phyloP scores from a whole-genome alignment of 2,888 invertebrate species.

The Apodemia mormo region DNA sequence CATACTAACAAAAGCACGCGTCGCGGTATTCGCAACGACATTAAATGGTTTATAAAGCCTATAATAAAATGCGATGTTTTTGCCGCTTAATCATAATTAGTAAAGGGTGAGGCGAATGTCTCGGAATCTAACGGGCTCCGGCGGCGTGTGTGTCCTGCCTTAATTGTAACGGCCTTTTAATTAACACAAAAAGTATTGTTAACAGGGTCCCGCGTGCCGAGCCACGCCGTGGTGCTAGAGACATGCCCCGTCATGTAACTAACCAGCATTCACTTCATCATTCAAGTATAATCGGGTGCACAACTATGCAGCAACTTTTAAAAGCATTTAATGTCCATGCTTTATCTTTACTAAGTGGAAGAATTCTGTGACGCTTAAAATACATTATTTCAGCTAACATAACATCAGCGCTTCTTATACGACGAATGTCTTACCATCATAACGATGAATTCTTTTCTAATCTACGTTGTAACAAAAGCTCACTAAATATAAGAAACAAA shows the following conservation, averaged over 20 bases:
- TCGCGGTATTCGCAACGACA: constrained; percentile 30
- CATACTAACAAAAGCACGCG: constrained; percentile 24
- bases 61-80: constrained; percentile 31
- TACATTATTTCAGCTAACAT: no score
- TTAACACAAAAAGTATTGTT: constrained; percentile 36
- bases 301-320: background rate
- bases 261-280: background rate
- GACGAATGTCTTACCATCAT: no score
- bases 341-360: no score
- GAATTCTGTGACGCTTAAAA: no score
- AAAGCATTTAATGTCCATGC: no score
- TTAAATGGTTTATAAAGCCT: constrained; percentile 34
- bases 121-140: constrained; percentile 33
- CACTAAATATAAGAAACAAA: no score
- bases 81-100: constrained; percentile 34
- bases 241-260: background rate
- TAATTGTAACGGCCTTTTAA: constrained; percentile 33
- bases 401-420: no score
- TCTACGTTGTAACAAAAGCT: no score
- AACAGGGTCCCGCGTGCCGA: constrained; percentile 23
- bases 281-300: background rate
- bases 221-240: constrained; percentile 1
- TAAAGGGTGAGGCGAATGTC: constrained; percentile 25
- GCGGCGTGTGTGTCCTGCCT: constrained; percentile 31
- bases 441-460: no score